Evolutionary conservation across 1,140 invertebrate species (phyloP).

Genomic region (Ladona fulva): DNA sequence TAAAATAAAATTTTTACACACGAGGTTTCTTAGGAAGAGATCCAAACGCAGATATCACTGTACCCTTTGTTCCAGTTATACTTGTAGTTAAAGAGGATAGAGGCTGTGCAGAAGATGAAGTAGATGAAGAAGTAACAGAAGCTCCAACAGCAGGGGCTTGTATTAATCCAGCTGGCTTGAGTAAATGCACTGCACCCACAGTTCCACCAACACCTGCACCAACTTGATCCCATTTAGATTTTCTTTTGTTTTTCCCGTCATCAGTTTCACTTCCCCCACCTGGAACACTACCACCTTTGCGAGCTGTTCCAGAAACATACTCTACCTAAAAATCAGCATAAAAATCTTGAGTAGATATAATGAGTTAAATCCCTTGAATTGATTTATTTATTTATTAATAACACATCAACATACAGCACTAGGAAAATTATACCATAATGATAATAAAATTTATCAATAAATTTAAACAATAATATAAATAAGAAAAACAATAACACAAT

Average conservation of each 20-base stretch:
- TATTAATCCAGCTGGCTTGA: slow-evolving; percentile 46
- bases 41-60: slow-evolving; percentile 80
- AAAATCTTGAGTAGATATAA: slow-evolving; percentile 1
- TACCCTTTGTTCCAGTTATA: slow-evolving; percentile 74
- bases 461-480: too few relatives aligned
- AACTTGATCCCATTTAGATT: slow-evolving; percentile 87
- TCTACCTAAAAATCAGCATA: slow-evolving; percentile 47
- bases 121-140: background rate
- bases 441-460: too few relatives aligned
- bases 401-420: too few relatives aligned
- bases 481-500: too few relatives aligned
- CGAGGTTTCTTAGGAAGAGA: slow-evolving; percentile 71
- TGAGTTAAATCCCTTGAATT: too few relatives aligned
- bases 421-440: too few relatives aligned
- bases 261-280: slow-evolving; percentile 35
- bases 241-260: slow-evolving; percentile 61
- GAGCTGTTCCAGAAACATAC: slow-evolving; percentile 76
- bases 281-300: slow-evolving; percentile 29
- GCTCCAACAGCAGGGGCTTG: slow-evolving; percentile 35
- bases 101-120: background rate
- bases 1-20: slow-evolving; percentile 32
- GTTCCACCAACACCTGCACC: slow-evolving; percentile 40
- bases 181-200: slow-evolving; percentile 36
- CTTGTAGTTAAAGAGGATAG: slow-evolving; percentile 55
- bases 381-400: too few relatives aligned